Percentiles rank a stretch among this genome's conserved stretches.
phyloP scores from a whole-genome alignment of 2,888 invertebrate species.

The Erebia epiphron region DNA sequence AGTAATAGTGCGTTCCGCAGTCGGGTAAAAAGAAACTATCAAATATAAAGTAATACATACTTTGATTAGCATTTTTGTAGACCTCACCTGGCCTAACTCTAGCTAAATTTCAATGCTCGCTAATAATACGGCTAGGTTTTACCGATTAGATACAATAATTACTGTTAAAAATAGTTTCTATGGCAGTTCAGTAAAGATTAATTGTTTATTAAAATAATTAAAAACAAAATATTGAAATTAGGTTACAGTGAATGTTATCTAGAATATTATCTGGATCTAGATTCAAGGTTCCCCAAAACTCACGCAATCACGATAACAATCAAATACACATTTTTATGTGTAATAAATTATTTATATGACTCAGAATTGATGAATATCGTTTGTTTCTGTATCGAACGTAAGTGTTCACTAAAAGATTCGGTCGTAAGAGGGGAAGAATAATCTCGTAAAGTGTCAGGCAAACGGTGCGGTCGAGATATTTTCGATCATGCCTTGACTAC shows the following conservation, averaged over 20 bases:
- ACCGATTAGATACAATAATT: too few relatives aligned
- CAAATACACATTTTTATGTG: constrained; percentile 28
- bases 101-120: too few relatives aligned
- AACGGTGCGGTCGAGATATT: too few relatives aligned
- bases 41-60: too few relatives aligned
- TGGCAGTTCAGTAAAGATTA: not conserved
- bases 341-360: constrained; percentile 13
- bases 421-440: not conserved
- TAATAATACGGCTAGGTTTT: too few relatives aligned
- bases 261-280: constrained; percentile 25
- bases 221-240: not conserved
- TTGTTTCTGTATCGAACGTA: not conserved
- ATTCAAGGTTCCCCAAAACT: constrained; percentile 29
- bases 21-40: too few relatives aligned
- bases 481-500: too few relatives aligned
- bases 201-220: not conserved
- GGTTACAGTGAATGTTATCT: constrained; percentile 7
- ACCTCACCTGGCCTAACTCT: too few relatives aligned
- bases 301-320: constrained; percentile 50
- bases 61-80: too few relatives aligned
- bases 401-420: constrained; percentile 12
- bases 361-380: constrained; percentile 6
- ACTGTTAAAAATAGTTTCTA: too few relatives aligned
- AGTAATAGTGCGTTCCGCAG: too few relatives aligned
- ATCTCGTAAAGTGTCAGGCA: not conserved